phyloP scores from a whole-genome alignment of 2,888 invertebrate species.

The Eupithecia abbreviata region DNA sequence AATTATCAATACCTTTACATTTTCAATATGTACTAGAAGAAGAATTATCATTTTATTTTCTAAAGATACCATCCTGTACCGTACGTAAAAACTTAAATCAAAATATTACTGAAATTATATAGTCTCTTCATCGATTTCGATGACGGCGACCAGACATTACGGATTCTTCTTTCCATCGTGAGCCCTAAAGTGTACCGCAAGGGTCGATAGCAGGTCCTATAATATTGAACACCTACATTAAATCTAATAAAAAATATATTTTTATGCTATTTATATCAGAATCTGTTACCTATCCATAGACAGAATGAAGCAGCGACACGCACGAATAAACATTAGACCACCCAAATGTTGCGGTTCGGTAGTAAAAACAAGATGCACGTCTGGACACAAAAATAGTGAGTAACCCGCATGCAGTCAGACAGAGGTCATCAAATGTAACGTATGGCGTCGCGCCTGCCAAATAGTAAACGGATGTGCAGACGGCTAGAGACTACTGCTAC shows the following conservation, averaged over 20 bases:
- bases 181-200: not conserved
- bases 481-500: not conserved
- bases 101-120: not conserved
- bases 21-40: not conserved
- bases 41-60: too few relatives aligned
- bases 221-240: not conserved
- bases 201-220: not conserved
- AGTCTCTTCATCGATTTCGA: too few relatives aligned
- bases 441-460: constrained; percentile 51
- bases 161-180: too few relatives aligned
- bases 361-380: constrained; percentile 35
- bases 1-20: not conserved
- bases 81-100: not conserved
- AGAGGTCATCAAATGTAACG: constrained; percentile 43
- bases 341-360: constrained; percentile 22
- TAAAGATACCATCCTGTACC: not conserved
- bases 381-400: constrained; percentile 35
- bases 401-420: constrained; percentile 34
- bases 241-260: not conserved
- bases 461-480: constrained; percentile 36
- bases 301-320: constrained; percentile 1
- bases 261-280: not conserved
- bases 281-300: not conserved
- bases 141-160: too few relatives aligned
- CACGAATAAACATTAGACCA: constrained; percentile 26